phyloP scores from a whole-genome alignment of 2,888 invertebrate species.

The Flexamia atlantica region DNA sequence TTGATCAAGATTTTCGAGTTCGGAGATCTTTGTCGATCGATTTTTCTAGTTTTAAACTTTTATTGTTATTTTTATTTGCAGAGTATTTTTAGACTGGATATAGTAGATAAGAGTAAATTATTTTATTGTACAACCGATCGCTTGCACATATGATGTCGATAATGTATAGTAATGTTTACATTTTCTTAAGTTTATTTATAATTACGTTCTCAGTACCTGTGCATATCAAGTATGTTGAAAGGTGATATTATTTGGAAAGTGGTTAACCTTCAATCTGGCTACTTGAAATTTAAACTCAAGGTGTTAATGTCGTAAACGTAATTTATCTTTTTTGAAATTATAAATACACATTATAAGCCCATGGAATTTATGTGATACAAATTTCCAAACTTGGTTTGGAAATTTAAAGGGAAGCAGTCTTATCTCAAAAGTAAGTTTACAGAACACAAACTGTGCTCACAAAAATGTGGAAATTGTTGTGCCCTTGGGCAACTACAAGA shows the following conservation, averaged over 20 bases:
- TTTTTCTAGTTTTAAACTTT: not conserved
- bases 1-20: not conserved
- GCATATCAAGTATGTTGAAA: constrained; percentile 6
- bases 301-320: not conserved
- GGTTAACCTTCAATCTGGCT: not conserved
- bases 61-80: constrained; percentile 26
- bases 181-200: constrained; percentile 13
- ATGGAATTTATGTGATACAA: not conserved
- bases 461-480: too few relatives aligned
- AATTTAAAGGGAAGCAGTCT: not conserved
- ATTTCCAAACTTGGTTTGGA: not conserved
- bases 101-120: not conserved
- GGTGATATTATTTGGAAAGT: not conserved
- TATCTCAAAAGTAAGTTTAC: too few relatives aligned
- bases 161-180: not conserved
- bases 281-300: not conserved
- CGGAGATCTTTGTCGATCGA: not conserved
- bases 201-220: not conserved
- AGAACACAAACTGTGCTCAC: too few relatives aligned
- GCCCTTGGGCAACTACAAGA: too few relatives aligned
- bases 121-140: constrained; percentile 13
- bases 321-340: not conserved
- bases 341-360: not conserved
- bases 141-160: constrained; percentile 28
- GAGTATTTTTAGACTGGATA: constrained; percentile 33